Base-by-base conservation (phyloP, 2,888 invertebrate species). In the Augiades crinisus region DNA sequence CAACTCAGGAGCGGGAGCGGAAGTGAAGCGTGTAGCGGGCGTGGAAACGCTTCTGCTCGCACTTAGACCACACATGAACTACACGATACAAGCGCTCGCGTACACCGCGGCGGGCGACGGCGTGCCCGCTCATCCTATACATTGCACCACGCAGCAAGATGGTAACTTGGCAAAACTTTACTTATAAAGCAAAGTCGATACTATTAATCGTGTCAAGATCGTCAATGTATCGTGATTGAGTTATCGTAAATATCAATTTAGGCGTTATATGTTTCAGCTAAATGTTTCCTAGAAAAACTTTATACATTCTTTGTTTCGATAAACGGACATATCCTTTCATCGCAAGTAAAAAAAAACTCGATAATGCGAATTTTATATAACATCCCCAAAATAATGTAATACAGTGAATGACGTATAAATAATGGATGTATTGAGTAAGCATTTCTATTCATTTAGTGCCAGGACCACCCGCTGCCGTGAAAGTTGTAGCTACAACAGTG, bases 81-180 rank as follows among this genome's bases (percentile, higher is more conserved):
- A 97, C 78, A 96, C 96, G 33, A 91, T 97, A 55, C 93, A 95
- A 68, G 95, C 96, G 3, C 78, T 96, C 66, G 96, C 96, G 5
- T 96, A 94, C 70, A 97, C 97, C 0, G 92, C 94, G 3, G 94
- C 94, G 1, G 97, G 97, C 0, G 96, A 97, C 71, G 97, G 97
- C 0, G 92, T 94, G 7, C 91, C 95, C 58, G 95, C 96, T 68
- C 88, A 91, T 61, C 92, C 95, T 50, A 91, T 96, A 70, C 94
- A 93, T 83, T 96, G 97, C 72, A 92, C 92, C 55, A 97, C 97
- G 2, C 94, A 95, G 64, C 96, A 97, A 85, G 97, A 97, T 80
- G 93, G 95, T 95, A 78, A 86, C 82, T 67, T 13, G n/a, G 17
- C 5, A n/a, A 2, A 21, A 7, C 3, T 4, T 4, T 30, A n/a